Evolutionary conservation across 2,888 invertebrate genomes (phyloP).

Genomic region (Mythimna albipuncta): DNA sequence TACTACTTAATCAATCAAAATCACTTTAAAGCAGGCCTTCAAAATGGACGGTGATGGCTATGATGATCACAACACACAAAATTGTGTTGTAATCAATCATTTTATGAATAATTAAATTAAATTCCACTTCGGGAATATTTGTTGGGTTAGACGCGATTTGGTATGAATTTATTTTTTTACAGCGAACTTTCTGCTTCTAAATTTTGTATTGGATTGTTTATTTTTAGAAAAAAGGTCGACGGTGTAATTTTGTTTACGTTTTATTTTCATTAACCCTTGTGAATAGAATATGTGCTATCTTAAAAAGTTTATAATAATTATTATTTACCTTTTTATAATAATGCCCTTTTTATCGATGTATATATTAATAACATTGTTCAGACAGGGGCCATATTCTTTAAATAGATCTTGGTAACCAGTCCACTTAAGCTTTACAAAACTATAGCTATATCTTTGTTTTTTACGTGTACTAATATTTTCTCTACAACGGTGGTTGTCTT

Average conservation of each 20-base stretch:
- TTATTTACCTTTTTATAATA: too few species aligned
- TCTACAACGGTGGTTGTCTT: too few species aligned
- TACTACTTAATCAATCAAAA: slow-evolving; percentile 69
- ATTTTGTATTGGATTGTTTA: slow-evolving; percentile 13
- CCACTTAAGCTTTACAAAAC: too few species aligned
- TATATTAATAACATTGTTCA: too few species aligned
- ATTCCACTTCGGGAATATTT: slow-evolving; percentile 60
- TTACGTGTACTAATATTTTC: too few species aligned
- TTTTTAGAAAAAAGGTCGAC: not conserved
- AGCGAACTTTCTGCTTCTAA: not conserved
- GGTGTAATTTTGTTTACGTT: not conserved
- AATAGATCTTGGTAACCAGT: too few species aligned
- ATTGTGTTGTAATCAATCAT: slow-evolving; percentile 76
- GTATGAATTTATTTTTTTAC: slow-evolving; percentile 28
- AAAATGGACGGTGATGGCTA: slow-evolving; percentile 48
- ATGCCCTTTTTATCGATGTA: too few species aligned
- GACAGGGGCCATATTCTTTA: too few species aligned
- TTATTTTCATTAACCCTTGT: too few species aligned
- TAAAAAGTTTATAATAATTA: too few species aligned
- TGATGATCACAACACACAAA: slow-evolving; percentile 61
- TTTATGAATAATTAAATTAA: slow-evolving; percentile 73
- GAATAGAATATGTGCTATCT: too few species aligned
- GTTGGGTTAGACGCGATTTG: slow-evolving; percentile 30
- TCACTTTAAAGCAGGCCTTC: slow-evolving; percentile 74
- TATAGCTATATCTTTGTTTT: too few species aligned